Base-by-base conservation (phyloP, 2,797 vertebrate genomes). In the Micropoecilia bifurca region DNA sequence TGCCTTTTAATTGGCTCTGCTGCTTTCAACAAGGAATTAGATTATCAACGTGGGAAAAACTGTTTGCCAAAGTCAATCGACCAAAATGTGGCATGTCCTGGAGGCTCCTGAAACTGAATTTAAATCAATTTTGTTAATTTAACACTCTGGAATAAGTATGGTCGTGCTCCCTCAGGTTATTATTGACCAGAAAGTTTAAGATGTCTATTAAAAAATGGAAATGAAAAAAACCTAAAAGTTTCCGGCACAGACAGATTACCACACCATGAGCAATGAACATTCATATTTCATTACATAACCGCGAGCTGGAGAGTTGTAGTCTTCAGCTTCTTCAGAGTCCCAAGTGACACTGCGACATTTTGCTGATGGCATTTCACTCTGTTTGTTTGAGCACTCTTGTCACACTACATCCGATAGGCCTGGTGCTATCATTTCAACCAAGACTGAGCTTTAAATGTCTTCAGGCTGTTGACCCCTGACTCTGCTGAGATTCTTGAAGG, bases 291-390 rank as follows among this genome's bases (percentile, higher is more conserved):
- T 89, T 83, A 80, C 30, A 3, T 91, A 90, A 91, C 89, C 90
- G 85, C 88, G 79, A 91, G 76, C 71, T 46, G 13, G 68, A 77
- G 83, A 86, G 81, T 80, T 72, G 71, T 85, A 46, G 50, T 87
- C 80, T 83, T 88, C 50, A 72, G 81, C 76, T 83, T 73, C 80
- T 87, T 90, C 85, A 85, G 85, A 85, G 82, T 92, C 86, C 83
- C 90, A 75, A 91, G 91, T 94, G 93, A 92, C 88, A 82, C 80
- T 1, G 48, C 95, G 93, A 93, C 92, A 95, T 96, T 95, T 95
- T 79, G 87, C 92, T 89, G 89, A 92, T 94, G 88, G 85, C 92
- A 87, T 93, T 92, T 88, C 82, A 83, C 88, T 87, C 72, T 82
- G 85, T 92, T 87, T 88, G 83, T 85, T 73, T 77, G 81, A 81